A percentile compares a stretch with the other conserved stretches of the same genome.
Conservation (phyloP, 2,113 vertebrate species). For the Mastomys coucha region DNA sequence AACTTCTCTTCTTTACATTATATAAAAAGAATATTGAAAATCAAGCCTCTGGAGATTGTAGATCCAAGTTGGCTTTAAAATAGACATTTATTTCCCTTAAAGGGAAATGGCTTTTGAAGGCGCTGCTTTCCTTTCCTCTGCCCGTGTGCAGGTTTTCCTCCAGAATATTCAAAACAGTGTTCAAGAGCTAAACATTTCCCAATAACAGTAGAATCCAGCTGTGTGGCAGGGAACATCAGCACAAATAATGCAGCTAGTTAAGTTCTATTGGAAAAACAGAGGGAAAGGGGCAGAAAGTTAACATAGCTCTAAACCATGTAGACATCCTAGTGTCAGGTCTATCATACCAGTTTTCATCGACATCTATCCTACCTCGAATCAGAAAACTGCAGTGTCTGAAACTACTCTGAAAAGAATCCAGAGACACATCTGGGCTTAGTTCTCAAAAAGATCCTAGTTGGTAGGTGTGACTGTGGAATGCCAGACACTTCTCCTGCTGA, state of each 20-base stretch:
- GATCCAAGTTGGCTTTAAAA: not conserved
- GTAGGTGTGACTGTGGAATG: not conserved
- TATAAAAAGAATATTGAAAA: slow-evolving; percentile 29
- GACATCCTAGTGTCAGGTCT: not conserved
- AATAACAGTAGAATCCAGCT: not conserved
- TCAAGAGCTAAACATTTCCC: slow-evolving; percentile 3
- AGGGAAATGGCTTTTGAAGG: slow-evolving; percentile 43
- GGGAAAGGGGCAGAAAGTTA: slow-evolving; percentile 18
- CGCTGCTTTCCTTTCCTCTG: not conserved
- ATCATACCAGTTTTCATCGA: not conserved
- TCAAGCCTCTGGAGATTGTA: slow-evolving; percentile 5
- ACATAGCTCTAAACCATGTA: not conserved
- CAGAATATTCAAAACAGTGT: slow-evolving; percentile 12
- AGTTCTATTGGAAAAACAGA: not conserved
- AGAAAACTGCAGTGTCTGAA: not conserved
- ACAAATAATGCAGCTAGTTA: slow-evolving; percentile 36
- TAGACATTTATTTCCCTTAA: not conserved
- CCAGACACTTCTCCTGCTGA: not conserved
- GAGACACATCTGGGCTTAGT: not conserved
- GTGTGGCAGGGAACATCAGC: slow-evolving; percentile 1
- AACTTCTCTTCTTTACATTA: not conserved
- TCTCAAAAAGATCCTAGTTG: not conserved
- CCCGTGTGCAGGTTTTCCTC: not conserved
- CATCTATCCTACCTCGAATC: not conserved
- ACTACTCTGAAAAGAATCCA: not conserved